Base-by-base conservation (phyloP, 2,113 vertebrate species). In the Thunnus thynnus region DNA sequence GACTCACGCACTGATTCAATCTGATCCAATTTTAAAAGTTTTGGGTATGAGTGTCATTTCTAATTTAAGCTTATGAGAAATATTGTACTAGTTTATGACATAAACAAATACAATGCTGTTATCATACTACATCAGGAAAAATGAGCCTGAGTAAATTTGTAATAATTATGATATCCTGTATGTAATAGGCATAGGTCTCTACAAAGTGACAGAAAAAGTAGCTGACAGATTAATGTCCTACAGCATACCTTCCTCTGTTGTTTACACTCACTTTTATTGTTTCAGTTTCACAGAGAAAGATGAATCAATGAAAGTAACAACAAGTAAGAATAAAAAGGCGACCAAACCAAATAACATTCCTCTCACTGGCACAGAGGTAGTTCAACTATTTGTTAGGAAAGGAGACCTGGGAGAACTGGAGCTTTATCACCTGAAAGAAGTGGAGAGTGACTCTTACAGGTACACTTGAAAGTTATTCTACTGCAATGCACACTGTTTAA, bases 371-470 rank as follows among this genome's bases (percentile, higher is more conserved):
- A 20, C 22, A 58, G 88, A 94, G 3, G 78, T 94, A 17, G 58
- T 87, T 71, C 66, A 92, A 0, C 72, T 92, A 16, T 83, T 94
- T 22, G n/a, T 64, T 7, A 75, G 82, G 63, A 84, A 78, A 51
- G 80, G 48, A 73, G 41, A 79, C 54, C 57, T 17, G 3, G 78
- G 69, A 71, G 76, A 86, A 11, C 5, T 76, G 44, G 50, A 84
- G 52, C 6, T 92, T 51, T 89, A 88, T 70, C 90, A 88, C 66
- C 86, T 95, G 14, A 92, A 90, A 52, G 83, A 86, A 71, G 78
- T 71, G 61, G 81, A 91, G 16, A 47, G 30, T 4, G 57, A 71
- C 62, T 14, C 47, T 13, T 86, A 75, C 89, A 93, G 92, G 94
- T 94, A 83, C 0, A n/a, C 13, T 3, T 16, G 1, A 46, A 41